Evolutionary conservation across 53 echinoderm and acorn worm species (phyloP).

Genomic region (Pentamera pediparva): DNA sequence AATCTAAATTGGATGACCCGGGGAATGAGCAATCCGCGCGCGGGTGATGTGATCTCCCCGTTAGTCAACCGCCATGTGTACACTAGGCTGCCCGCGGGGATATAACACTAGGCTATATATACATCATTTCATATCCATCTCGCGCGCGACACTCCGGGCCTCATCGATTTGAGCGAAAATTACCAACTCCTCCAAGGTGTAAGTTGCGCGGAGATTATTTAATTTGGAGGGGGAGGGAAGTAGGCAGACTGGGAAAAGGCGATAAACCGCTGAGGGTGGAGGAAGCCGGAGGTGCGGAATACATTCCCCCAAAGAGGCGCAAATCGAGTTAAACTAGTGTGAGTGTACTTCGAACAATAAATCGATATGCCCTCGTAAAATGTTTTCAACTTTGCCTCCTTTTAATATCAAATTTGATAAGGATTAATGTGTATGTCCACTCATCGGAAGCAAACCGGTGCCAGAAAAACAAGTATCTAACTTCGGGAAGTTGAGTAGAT

Average conservation of each 20-base stretch:
- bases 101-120: constrained; percentile 30
- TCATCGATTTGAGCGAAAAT: constrained; percentile 28
- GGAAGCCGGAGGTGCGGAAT: too few species aligned
- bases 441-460: too few species aligned
- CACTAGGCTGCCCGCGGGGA: constrained; percentile 17
- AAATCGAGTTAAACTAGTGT: constrained; percentile 15
- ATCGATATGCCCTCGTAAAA: too few species aligned
- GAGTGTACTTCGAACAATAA: constrained; percentile 26
- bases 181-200: constrained; percentile 34
- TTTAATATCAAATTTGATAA: constrained; percentile 22
- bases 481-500: too few species aligned
- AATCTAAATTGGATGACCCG: constrained; percentile 21
- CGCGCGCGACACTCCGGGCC: constrained; percentile 18
- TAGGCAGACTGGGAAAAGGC: constrained; percentile 33
- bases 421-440: constrained; percentile 1
- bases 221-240: constrained; percentile 26
- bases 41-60: too few species aligned
- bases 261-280: constrained; percentile 8
- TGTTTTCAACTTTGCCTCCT: constrained; percentile 16
- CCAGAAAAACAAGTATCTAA: too few species aligned
- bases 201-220: constrained; percentile 15
- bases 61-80: too few species aligned
- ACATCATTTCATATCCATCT: constrained; percentile 13
- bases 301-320: constrained; percentile 20
- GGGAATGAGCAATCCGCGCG: too few species aligned